phyloP scores from a whole-genome alignment of 2,888 invertebrate genomes.

The Oxystoma pomonae region DNA sequence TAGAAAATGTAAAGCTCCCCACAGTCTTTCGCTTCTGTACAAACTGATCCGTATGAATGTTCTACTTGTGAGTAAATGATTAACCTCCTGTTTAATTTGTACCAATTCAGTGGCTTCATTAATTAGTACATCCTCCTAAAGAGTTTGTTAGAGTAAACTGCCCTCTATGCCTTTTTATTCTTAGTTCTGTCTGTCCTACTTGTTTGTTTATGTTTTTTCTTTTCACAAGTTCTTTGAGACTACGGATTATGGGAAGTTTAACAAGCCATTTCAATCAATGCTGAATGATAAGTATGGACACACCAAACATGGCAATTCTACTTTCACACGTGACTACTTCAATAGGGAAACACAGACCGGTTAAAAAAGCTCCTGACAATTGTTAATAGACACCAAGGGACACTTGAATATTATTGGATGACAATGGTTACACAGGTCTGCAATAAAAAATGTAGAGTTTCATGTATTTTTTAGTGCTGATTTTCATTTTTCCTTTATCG shows the following conservation, averaged over 20 bases:
- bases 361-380: no score
- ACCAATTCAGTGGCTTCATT: neutral
- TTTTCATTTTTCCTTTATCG: no score
- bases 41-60: neutral
- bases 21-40: neutral
- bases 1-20: neutral
- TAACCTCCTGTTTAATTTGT: neutral
- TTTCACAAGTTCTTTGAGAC: constrained; percentile 12
- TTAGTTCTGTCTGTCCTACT: constrained; percentile 15
- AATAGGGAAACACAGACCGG: neutral
- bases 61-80: neutral
- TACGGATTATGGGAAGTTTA: neutral
- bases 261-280: neutral
- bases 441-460: no score
- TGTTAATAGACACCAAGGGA: no score
- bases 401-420: no score
- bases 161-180: constrained; percentile 22
- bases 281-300: neutral
- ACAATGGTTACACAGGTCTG: no score
- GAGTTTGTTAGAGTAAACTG: constrained; percentile 20
- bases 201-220: constrained; percentile 15
- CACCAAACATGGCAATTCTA: constrained; percentile 1
- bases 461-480: no score
- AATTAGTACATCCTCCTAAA: constrained; percentile 5
- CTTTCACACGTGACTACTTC: neutral